Evolutionary conservation across 2,797 vertebrate species (phyloP).

Genomic region (Lates japonicus): DNA sequence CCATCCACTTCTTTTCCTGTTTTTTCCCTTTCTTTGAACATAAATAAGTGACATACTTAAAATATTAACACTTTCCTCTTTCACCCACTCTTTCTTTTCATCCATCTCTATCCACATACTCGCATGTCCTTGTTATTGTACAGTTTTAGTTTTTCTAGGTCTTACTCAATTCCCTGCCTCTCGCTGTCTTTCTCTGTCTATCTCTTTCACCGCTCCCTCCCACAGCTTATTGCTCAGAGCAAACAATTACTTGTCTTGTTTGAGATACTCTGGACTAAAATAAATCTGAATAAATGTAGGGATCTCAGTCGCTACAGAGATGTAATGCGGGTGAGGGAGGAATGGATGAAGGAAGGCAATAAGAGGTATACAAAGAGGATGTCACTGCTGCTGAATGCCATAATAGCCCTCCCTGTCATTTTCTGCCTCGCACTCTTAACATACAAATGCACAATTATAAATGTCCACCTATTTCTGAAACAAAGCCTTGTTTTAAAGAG

Average conservation of each 20-base stretch:
- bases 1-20: neutral
- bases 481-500: constrained; percentile 33
- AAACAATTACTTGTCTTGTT: constrained; percentile 76
- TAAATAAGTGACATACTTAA: constrained; percentile 34
- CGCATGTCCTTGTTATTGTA: constrained; percentile 37
- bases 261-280: constrained; percentile 65
- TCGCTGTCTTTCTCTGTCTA: constrained; percentile 13
- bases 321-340: constrained; percentile 33
- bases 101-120: constrained; percentile 15
- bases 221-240: constrained; percentile 63
- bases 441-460: constrained; percentile 31
- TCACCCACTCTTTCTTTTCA: constrained; percentile 8
- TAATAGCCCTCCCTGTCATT: neutral
- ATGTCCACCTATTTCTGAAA: constrained; percentile 35
- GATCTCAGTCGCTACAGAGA: constrained; percentile 48
- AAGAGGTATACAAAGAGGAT: constrained; percentile 44
- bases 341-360: constrained; percentile 41
- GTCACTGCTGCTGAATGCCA: constrained; percentile 40
- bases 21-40: neutral
- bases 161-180: constrained; percentile 46
- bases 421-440: neutral
- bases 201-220: constrained; percentile 39
- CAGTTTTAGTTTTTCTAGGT: constrained; percentile 32
- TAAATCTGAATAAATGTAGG: constrained; percentile 65
- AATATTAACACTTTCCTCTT: constrained; percentile 9